Base-by-base conservation (phyloP, 2,888 invertebrate genomes). In the Orchesellides sinensis region DNA sequence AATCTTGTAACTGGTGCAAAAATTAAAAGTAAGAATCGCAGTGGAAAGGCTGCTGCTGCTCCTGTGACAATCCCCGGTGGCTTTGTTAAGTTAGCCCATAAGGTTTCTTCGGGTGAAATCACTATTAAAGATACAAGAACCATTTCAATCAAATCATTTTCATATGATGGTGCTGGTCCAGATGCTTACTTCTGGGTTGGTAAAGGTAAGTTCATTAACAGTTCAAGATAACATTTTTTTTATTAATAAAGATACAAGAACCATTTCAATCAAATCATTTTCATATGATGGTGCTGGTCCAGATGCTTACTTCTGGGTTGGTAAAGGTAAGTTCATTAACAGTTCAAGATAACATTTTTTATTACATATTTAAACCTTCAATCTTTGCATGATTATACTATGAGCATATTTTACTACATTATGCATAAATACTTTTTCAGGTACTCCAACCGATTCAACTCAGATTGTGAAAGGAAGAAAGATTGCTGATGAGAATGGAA, bases 261-360 rank as follows among this genome's bases (percentile, higher is more conserved):
- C 83, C 6, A 78, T 85, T 12, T 47, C 49, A 32, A 85, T 85
- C 59, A 73, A 81, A 19, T 45, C 54, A 10, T 85, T 85, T 70
- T 81, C 77, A 10, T 85, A 85, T 47, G 85, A 85, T 65, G 85
- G 85, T 6, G 85, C 81, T 19, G 85, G 85, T n/a, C 85, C 85
- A 2, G 85, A 85, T 27, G 85, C 85, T 0, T 85, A 82, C 66
- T 85, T 85, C 40, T 81, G 80, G 83, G 82, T 85, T 40, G 85
- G 85, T 40, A 85, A 81, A 61, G 85, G 85, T 70, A 49, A 23
- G 23, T n/a, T n/a, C n/a, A n/a, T n/a, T n/a, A n/a, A n/a, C n/a
- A n/a, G n/a, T n/a, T n/a, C n/a, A n/a, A n/a, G n/a, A n/a, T n/a
- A n/a, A n/a, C n/a, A n/a, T 35, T 63, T 8, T 19, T 8, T 63